phyloP scores from a whole-genome alignment of 2,113 vertebrate genomes.

The Larimichthys polyactis region DNA sequence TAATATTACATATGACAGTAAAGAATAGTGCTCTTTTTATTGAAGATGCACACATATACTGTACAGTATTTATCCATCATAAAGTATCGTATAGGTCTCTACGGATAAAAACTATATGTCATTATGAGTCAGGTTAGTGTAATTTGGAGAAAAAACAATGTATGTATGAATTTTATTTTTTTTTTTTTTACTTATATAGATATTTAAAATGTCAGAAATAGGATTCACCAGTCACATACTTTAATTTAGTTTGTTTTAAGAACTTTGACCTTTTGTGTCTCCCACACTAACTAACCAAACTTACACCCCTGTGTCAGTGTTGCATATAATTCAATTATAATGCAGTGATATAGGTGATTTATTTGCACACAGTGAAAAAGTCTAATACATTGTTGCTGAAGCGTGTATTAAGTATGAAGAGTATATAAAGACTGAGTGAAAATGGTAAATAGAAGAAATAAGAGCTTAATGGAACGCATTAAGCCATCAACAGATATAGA shows the following conservation, averaged over 20 bases:
- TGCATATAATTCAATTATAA: background rate
- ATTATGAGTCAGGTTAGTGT: background rate
- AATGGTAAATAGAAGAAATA: background rate
- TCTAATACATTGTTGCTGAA: background rate
- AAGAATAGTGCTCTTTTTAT: background rate
- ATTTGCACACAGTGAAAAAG: background rate
- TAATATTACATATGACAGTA: no score
- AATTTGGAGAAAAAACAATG: background rate
- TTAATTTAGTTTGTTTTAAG: background rate
- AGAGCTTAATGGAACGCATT: conserved; percentile 35
- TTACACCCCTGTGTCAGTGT: no score
- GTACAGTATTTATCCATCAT: background rate
- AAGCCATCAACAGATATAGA: conserved; percentile 41
- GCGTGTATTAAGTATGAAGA: background rate
- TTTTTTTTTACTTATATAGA: background rate
- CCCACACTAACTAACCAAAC: background rate
- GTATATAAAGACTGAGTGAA: background rate
- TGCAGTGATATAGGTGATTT: background rate
- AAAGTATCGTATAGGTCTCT: background rate
- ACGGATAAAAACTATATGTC: background rate
- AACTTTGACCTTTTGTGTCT: background rate
- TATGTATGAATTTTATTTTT: background rate
- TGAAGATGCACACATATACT: background rate
- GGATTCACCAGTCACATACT: background rate
- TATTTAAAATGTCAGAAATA: background rate